Conservation (phyloP, 2,888 invertebrate species). For the Proisotoma minuta region DNA sequence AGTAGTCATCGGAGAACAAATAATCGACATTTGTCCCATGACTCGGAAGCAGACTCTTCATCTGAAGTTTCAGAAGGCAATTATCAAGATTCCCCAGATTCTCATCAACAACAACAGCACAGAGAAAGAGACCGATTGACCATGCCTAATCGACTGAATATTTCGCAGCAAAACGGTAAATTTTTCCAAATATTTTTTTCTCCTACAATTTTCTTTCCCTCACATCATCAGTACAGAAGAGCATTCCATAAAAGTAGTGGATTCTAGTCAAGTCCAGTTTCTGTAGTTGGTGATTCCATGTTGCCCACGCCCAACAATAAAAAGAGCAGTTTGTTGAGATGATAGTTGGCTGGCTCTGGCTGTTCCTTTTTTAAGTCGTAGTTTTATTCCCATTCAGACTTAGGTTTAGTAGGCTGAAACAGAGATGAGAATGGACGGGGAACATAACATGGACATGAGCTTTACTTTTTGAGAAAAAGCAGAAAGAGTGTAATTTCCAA, state of each 20-base stretch:
- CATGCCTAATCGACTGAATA: constrained; percentile 46
- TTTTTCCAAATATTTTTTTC: too few relatives aligned
- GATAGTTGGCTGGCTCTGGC: constrained; percentile 12
- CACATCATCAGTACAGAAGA: too few relatives aligned
- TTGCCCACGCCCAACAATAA: constrained; percentile 31
- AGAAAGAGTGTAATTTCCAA: too few relatives aligned
- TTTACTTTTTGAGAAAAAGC: too few relatives aligned
- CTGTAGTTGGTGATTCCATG: too few relatives aligned
- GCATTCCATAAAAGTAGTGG: too few relatives aligned
- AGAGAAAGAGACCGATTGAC: constrained; percentile 23
- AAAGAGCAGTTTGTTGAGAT: constrained; percentile 16
- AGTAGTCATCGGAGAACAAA: constrained; percentile 21
- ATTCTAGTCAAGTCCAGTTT: too few relatives aligned
- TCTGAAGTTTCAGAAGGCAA: constrained; percentile 46
- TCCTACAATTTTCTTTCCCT: too few relatives aligned
- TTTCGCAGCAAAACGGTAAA: constrained; percentile 44
- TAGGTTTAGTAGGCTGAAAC: too few relatives aligned
- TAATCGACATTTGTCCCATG: constrained; percentile 40
- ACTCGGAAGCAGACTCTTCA: constrained; percentile 47
- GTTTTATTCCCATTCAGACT: too few relatives aligned
- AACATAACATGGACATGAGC: constrained; percentile 14
- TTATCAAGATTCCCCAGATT: constrained; percentile 46
- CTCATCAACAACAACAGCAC: constrained; percentile 15
- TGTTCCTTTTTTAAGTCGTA: too few relatives aligned
- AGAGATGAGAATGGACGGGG: too few relatives aligned